Conservation (phyloP, 2,888 invertebrate species). For the Melanchra persicariae region DNA sequence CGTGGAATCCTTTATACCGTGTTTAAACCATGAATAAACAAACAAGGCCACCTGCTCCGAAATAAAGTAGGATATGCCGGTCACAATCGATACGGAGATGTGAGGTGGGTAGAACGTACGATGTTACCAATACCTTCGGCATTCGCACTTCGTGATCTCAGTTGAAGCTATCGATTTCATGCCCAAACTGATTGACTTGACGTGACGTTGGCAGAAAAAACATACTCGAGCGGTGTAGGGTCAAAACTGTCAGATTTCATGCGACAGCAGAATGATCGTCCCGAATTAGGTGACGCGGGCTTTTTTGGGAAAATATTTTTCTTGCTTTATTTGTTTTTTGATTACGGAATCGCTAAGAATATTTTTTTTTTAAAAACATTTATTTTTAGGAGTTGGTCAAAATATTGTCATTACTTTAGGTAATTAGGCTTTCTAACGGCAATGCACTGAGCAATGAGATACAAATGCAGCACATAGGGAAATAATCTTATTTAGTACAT, state of each 20-base stretch:
- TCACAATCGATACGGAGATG: slow-evolving; percentile 74
- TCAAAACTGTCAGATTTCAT: slow-evolving; percentile 57
- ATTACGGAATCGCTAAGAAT: background rate
- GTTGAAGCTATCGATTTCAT: slow-evolving; percentile 76
- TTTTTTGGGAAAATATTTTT: slow-evolving; percentile 23
- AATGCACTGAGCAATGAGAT: slow-evolving; percentile 7
- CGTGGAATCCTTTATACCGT: slow-evolving; percentile 71
- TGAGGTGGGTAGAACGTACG: slow-evolving; percentile 34
- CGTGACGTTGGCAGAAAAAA: slow-evolving; percentile 69
- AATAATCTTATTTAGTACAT: slow-evolving; percentile 44
- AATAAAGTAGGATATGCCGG: slow-evolving; percentile 69
- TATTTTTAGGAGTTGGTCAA: background rate
- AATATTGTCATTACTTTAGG: too few relatives aligned
- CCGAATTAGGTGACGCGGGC: slow-evolving; percentile 31
- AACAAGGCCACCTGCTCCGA: slow-evolving; percentile 78
- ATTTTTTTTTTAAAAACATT: background rate
- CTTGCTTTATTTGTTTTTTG: background rate
- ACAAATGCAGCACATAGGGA: slow-evolving; percentile 23
- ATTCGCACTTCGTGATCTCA: slow-evolving; percentile 55
- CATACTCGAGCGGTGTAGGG: slow-evolving; percentile 46
- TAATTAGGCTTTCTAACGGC: background rate
- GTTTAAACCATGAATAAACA: slow-evolving; percentile 77
- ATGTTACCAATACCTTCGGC: slow-evolving; percentile 19
- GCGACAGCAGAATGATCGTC: slow-evolving; percentile 40
- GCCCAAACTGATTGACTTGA: slow-evolving; percentile 74